These are phyloP conservation scores for Macrophya annulata DNA, from an alignment of 2,888 invertebrate genomes.

Conservation along the genomic window DNA sequence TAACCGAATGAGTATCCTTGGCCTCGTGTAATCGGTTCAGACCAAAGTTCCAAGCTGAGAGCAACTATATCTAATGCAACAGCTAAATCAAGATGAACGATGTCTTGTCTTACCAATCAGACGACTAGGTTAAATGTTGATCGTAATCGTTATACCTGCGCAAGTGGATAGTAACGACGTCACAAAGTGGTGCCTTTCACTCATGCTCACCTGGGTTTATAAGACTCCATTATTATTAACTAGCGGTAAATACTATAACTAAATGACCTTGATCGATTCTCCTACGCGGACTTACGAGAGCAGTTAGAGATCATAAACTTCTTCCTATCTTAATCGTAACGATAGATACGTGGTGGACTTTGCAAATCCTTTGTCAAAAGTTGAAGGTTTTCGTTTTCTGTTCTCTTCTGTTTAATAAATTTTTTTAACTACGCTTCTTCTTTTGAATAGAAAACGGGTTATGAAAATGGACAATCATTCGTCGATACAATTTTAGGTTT, in stretches of 20 bases:
- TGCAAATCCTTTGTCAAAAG: too few relatives aligned
- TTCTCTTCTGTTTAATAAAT: too few relatives aligned
- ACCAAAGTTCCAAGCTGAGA: neutral
- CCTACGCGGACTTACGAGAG: neutral
- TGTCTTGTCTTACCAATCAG: constrained; percentile 13
- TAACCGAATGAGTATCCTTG: neutral
- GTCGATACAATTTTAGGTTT: too few relatives aligned
- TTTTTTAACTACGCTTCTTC: too few relatives aligned
- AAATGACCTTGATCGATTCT: constrained; percentile 43
- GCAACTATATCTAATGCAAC: neutral
- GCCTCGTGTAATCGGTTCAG: neutral
- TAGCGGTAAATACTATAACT: constrained; percentile 31
- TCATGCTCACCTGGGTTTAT: constrained; percentile 40
- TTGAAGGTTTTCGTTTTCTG: too few relatives aligned
- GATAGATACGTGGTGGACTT: too few relatives aligned
- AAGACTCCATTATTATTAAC: constrained; percentile 14
- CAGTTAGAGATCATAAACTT: neutral
- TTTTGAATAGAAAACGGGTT: too few relatives aligned
- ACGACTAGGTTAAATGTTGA: constrained; percentile 10
- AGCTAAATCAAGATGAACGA: constrained; percentile 9
- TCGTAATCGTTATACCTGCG: neutral
- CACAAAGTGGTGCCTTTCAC: constrained; percentile 36
- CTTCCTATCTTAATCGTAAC: neutral
- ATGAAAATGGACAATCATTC: too few relatives aligned
- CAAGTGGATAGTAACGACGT: constrained; percentile 1